Conservation (phyloP, 2,888 invertebrate genomes). For the Drosophila sordidula region DNA sequence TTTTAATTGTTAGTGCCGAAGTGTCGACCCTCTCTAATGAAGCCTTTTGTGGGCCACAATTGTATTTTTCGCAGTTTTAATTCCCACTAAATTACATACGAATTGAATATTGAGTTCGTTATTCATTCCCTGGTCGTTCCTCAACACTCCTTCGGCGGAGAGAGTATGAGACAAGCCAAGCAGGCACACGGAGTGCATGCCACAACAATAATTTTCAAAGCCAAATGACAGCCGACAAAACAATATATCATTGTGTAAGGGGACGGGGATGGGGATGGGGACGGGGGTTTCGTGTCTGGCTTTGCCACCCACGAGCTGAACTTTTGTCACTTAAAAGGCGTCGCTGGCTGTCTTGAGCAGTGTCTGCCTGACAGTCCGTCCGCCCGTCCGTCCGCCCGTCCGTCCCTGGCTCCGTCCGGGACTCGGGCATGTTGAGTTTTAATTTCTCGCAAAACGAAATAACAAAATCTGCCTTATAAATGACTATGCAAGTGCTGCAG, state of each 20-base stretch:
- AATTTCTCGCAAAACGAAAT: slow-evolving; percentile 61
- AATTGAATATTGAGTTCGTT: neutral
- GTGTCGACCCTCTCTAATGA: too few species aligned
- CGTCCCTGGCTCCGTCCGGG: slow-evolving; percentile 5
- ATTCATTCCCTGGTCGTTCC: neutral
- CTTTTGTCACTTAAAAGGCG: slow-evolving; percentile 80
- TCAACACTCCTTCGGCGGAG: neutral
- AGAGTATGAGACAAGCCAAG: slow-evolving; percentile 27
- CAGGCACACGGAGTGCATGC: slow-evolving; percentile 56
- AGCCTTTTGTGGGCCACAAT: slow-evolving; percentile 9
- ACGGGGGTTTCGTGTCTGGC: slow-evolving; percentile 62
- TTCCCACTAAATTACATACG: neutral
- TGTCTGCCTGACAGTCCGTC: slow-evolving; percentile 49
- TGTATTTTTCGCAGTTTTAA: neutral
- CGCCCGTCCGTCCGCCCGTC: neutral
- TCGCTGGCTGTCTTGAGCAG: slow-evolving; percentile 70
- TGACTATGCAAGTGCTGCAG: slow-evolving; percentile 73
- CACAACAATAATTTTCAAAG: slow-evolving; percentile 76
- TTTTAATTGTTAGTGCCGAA: too few species aligned
- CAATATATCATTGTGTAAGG: slow-evolving; percentile 80
- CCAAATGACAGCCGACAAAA: slow-evolving; percentile 83
- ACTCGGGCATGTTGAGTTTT: slow-evolving; percentile 58
- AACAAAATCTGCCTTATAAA: slow-evolving; percentile 68
- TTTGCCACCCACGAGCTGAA: slow-evolving; percentile 79
- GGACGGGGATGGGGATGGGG: slow-evolving; percentile 24